These are phyloP conservation scores for Rostratula benghalensis DNA, from an alignment of 2,113 vertebrate genomes.

Conservation along the genomic window DNA sequence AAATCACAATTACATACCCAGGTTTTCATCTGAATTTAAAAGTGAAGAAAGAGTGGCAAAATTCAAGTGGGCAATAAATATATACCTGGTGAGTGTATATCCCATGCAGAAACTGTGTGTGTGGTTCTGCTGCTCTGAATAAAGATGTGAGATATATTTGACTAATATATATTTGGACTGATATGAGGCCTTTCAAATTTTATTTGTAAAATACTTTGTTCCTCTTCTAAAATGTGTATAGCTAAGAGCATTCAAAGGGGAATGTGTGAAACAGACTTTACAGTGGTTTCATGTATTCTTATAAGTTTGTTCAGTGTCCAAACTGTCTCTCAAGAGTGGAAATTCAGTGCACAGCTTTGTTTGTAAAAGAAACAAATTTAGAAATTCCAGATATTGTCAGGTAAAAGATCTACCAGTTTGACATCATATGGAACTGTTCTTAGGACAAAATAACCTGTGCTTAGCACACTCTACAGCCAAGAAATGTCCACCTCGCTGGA, in stretches of 20 bases:
- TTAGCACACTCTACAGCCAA: background rate
- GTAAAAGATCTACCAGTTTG: background rate
- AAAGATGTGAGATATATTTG: background rate
- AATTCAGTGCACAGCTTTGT: background rate
- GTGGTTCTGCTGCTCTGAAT: background rate
- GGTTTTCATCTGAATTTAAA: background rate
- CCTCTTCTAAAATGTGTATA: background rate
- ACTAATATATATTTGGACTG: background rate
- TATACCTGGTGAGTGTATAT: background rate
- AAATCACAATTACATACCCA: background rate
- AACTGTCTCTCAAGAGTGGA: background rate
- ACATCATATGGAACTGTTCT: background rate
- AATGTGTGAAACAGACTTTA: background rate
- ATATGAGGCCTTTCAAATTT: background rate
- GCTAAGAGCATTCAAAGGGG: background rate
- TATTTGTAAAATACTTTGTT: background rate
- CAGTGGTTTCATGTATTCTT: background rate
- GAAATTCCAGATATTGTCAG: background rate
- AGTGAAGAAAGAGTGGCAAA: background rate
- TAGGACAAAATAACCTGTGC: slow-evolving; percentile 10
- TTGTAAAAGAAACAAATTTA: background rate
- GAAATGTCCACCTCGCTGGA: background rate
- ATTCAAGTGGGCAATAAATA: background rate
- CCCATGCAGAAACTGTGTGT: background rate
- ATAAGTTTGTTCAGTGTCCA: background rate